Evolutionary conservation across 1,140 invertebrate species (phyloP), one percentile per base, ranked within the genome.

Genomic region (Ceratoteleas bidentatus): DNA sequence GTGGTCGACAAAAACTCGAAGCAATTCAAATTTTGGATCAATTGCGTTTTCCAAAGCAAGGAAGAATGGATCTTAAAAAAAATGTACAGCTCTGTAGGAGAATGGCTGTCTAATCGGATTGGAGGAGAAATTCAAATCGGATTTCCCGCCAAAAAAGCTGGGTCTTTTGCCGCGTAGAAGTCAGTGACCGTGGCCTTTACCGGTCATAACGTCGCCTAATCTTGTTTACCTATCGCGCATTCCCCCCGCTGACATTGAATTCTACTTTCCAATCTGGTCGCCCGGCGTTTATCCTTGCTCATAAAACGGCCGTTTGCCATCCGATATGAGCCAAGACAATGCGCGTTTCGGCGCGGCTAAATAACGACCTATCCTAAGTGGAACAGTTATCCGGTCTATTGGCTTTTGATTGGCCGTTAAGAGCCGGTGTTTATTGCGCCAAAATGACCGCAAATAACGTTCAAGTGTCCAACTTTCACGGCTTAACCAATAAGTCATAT

Each of bases 201-300:
- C 15, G 34, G 52, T 34, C 74, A 77, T 73, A 56, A 50, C 43
- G 77, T 58, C 76, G 58, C 53, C 64, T 66, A 83, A 88, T 87
- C 85, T 85, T 49, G 60, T 83, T 73, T 72, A 53, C 52, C 52
- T 83, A 87, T 87, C 81, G 75, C 68, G 33, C 54, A 13, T 58
- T 50, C 76, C 50, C 68, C 58, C 57, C 74, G 68, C 53, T 81
- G 84, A 82, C 86, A 74, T 84, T 86, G 80, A 87, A 86, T 86
- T 84, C 81, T 84, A 85, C 84, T 87, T 88, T 88, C 83, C 79
- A 86, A 84, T 83, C 82, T 78, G 84, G 15, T 50, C 40, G n/a
- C 43, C 66, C 24, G 7, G 50, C 62, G 50, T 78, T 79, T 72
- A 65, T 78, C 76, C 68, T 77, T 72, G 65, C 58, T 53, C 58